phyloP scores from a whole-genome alignment of 2,113 vertebrate genomes.

The Leptocoma aspasia region DNA sequence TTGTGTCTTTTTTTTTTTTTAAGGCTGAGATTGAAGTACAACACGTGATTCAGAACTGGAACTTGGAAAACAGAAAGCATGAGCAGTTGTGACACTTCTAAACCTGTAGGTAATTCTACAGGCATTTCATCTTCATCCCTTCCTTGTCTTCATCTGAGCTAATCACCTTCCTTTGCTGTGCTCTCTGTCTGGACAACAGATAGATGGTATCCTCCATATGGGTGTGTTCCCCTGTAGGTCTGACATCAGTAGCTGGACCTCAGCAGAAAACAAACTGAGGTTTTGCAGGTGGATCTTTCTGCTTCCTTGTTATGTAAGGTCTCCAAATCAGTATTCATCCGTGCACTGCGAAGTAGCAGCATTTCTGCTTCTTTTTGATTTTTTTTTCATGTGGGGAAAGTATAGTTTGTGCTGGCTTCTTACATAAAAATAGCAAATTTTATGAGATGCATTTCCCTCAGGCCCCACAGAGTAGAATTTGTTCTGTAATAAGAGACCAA shows the following conservation, averaged over 20 bases:
- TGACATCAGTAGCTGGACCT: not conserved
- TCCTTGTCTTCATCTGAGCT: not conserved
- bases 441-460: not conserved
- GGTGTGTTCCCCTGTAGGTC: not conserved
- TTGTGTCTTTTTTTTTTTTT: not conserved
- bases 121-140: not conserved
- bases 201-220: not conserved
- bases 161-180: not conserved
- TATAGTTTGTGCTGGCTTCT: not conserved
- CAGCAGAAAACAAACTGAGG: not conserved
- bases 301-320: not conserved
- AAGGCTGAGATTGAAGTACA: not conserved
- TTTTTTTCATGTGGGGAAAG: not conserved
- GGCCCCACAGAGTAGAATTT: not conserved
- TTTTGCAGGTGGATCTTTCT: not conserved
- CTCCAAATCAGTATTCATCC: not conserved
- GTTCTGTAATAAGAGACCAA: slow-evolving; percentile 5
- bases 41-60: not conserved
- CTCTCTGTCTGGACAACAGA: not conserved
- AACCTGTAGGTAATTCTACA: not conserved
- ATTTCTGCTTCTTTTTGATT: not conserved
- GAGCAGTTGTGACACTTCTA: not conserved
- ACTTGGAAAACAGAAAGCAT: not conserved
- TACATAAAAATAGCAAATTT: slow-evolving; percentile 3
- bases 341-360: not conserved